Percentiles rank a stretch among this genome's conserved stretches.
These are phyloP conservation scores for Eptatretus burgeri DNA, from an alignment of 2,113 vertebrate genomes.

Conservation along the genomic window DNA sequence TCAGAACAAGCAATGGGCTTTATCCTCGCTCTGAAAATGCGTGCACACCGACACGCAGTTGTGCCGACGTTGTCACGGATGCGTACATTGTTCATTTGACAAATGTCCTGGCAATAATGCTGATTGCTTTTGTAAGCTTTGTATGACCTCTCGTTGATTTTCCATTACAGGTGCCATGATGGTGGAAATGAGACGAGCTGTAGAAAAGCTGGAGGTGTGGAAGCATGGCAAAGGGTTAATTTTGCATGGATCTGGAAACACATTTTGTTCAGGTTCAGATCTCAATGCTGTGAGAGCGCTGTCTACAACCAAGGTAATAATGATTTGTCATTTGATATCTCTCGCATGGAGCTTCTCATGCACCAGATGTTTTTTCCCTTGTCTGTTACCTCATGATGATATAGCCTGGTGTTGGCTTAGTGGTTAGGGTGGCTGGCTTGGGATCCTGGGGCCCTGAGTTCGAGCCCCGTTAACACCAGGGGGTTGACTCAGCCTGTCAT, in stretches of 20 bases:
- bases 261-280: slow-evolving; percentile 74
- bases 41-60: neutral
- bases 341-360: neutral
- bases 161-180: slow-evolving; percentile 50
- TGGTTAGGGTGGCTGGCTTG: neutral
- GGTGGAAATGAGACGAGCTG: slow-evolving; percentile 43
- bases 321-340: neutral
- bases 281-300: slow-evolving; percentile 42
- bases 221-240: slow-evolving; percentile 61
- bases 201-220: slow-evolving; percentile 57
- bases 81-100: neutral
- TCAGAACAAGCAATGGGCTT: no score
- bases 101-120: neutral
- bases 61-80: neutral
- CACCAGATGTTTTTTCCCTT: neutral
- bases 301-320: slow-evolving; percentile 30
- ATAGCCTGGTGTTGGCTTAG: neutral
- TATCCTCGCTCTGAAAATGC: no score
- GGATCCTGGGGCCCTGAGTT: neutral
- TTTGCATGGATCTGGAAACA: slow-evolving; percentile 36
- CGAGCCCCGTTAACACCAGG: neutral
- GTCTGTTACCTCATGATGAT: neutral
- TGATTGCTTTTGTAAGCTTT: neutral
- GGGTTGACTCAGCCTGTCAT: neutral
- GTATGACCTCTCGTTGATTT: slow-evolving; percentile 7